Evolutionary conservation across 2,113 vertebrate genomes (phyloP).

Genomic region (Vulpes ferrilata): DNA sequence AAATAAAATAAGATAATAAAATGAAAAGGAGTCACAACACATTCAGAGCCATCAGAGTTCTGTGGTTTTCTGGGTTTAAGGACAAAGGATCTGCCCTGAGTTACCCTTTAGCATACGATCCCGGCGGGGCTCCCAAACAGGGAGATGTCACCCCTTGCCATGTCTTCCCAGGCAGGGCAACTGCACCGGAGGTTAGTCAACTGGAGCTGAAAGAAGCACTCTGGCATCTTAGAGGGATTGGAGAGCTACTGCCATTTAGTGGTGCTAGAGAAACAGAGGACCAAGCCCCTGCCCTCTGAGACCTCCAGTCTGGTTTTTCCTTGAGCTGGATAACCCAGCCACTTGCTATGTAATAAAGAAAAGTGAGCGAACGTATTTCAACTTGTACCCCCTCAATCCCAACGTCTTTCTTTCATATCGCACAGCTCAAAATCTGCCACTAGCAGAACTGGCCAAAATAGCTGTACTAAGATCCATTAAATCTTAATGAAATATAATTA

Average conservation of each 20-base stretch:
- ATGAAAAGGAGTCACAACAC: slow-evolving; percentile 9
- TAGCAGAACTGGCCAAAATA: background rate
- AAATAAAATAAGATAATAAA: background rate
- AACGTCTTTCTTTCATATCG: background rate
- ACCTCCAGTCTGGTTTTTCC: background rate
- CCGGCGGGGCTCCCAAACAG: background rate
- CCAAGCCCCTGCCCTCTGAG: background rate
- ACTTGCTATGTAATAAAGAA: background rate
- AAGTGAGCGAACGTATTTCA: background rate
- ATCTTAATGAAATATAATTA: background rate
- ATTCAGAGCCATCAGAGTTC: background rate
- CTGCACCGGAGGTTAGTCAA: too few species aligned
- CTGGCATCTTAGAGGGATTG: too few species aligned
- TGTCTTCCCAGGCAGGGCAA: background rate
- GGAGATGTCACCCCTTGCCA: background rate
- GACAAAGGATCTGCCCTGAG: background rate
- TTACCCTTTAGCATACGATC: background rate
- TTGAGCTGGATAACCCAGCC: background rate
- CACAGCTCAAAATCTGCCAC: background rate
- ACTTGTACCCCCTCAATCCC: background rate
- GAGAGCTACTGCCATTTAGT: background rate
- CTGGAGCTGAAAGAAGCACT: background rate
- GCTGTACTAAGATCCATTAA: background rate
- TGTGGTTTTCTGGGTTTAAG: background rate
- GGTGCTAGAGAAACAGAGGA: background rate